Percentiles rank a stretch among this genome's conserved stretches.
phyloP scores from a whole-genome alignment of 2,888 invertebrate genomes.

The Phorcus lineatus region DNA sequence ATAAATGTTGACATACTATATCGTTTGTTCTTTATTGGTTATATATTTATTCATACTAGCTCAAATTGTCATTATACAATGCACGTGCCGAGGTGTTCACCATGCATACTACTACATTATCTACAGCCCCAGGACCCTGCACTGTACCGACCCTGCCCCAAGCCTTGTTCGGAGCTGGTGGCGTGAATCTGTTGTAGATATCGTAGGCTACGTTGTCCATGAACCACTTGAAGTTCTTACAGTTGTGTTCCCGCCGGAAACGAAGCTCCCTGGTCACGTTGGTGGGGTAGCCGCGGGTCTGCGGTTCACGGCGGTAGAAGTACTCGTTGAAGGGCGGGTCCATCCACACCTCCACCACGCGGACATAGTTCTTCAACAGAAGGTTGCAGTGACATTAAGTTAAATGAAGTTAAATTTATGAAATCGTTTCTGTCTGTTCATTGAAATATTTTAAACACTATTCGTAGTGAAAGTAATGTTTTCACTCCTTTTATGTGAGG shows the following conservation, averaged over 20 bases:
- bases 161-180: constrained; percentile 92
- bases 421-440: too few relatives aligned
- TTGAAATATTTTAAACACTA: too few relatives aligned
- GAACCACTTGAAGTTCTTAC: constrained; percentile 96
- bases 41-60: too few relatives aligned
- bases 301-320: constrained; percentile 89
- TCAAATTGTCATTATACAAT: too few relatives aligned
- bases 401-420: too few relatives aligned
- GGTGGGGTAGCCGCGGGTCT: constrained; percentile 71
- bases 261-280: constrained; percentile 84
- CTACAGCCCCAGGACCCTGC: not conserved
- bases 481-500: too few relatives aligned
- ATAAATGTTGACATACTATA: too few relatives aligned
- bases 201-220: constrained; percentile 96
- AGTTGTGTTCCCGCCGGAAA: constrained; percentile 88
- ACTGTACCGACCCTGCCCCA: constrained; percentile 88
- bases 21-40: too few relatives aligned
- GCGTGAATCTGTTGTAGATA: constrained; percentile 94
- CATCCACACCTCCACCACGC: constrained; percentile 99
- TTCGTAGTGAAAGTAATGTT: too few relatives aligned
- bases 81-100: too few relatives aligned
- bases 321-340: constrained; percentile 96
- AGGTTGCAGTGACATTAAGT: too few relatives aligned
- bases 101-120: too few relatives aligned
- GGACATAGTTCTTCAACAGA: constrained; percentile 87